phyloP scores from a whole-genome alignment of 2,797 vertebrate species.

The Pelochelys cantorii region DNA sequence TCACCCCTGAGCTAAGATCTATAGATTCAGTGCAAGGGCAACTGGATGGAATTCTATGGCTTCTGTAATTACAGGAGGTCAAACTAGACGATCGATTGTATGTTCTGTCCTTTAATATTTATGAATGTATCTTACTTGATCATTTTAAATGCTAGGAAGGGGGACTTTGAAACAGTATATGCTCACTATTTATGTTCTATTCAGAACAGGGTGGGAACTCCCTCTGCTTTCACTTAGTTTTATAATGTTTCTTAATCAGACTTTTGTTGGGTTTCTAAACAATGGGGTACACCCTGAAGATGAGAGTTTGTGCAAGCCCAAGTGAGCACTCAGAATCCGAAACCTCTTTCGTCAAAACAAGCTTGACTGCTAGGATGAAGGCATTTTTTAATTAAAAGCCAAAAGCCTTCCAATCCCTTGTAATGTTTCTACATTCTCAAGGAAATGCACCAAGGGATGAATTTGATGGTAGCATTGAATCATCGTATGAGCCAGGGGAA shows the following conservation, averaged over 20 bases:
- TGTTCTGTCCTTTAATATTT: too few species aligned
- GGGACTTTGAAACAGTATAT: background rate
- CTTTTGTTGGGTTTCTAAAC: background rate
- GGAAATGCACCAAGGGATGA: background rate
- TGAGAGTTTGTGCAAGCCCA: background rate
- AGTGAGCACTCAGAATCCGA: background rate
- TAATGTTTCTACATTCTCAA: background rate
- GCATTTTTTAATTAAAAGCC: background rate
- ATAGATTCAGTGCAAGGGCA: too few species aligned
- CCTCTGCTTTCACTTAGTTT: background rate
- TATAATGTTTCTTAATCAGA: background rate
- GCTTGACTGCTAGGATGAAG: background rate
- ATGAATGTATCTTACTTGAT: too few species aligned
- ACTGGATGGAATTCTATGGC: too few species aligned
- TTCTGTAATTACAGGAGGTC: too few species aligned
- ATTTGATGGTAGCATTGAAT: background rate
- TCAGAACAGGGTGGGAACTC: background rate
- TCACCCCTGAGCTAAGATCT: too few species aligned
- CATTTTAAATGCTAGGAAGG: background rate
- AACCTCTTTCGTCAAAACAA: background rate
- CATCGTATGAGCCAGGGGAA: background rate
- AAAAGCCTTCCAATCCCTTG: background rate
- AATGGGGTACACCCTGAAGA: background rate
- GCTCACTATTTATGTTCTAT: background rate
- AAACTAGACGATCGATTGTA: too few species aligned